Base-by-base conservation (phyloP, 2,113 vertebrate species). In the Pachyramphus minor region DNA sequence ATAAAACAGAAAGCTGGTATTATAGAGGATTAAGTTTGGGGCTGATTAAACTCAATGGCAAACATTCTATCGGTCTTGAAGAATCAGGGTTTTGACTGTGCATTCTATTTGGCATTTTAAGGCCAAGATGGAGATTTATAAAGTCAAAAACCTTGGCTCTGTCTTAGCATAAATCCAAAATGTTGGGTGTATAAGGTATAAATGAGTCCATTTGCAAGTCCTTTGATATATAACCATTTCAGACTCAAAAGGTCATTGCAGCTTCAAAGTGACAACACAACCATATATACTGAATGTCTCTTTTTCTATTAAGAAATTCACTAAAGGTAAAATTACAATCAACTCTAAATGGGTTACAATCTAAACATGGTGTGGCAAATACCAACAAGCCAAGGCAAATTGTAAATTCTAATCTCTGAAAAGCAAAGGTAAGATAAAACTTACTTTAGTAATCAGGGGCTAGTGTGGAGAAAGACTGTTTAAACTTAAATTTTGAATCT, bases 111-210 rank as follows among this genome's bases (percentile, higher is more conserved):
- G 49, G 16, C 63, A 89, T 87, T 69, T 93, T 89, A 93, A 87
- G 84, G 87, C 31, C 59, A 76, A 66, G 50, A 68, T 23, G 63
- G 25, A 91, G 56, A 87, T 94, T 96, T 94, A 95, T 85, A 83
- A 84, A 10, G 1, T 71, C 49, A 92, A 84, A 87, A 95, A 73
- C 58, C 77, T 85, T 90, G 91, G 25, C 23, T 95, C 42, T 20
- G 3, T 66, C 67, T 42, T 85, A 74, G n/a, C 27, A 80, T 67
- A 83, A 96, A 91, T 91, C 56, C 77, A 82, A 64, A 82, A 82
- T 37, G 2, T 58, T 82, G 47, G 24, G 31, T 0, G 0, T 60
- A 24, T 78, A 60, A 81, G 13, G 44, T 78, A 87, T 56, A 81
- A 89, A 91, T 41, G 14, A 87, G 20, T 55, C 64, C 17, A 74